Percentiles rank a stretch among this genome's conserved stretches.
These are phyloP conservation scores for Pantherophis guttatus DNA, from an alignment of 2,113 vertebrate genomes.

Conservation along the genomic window DNA sequence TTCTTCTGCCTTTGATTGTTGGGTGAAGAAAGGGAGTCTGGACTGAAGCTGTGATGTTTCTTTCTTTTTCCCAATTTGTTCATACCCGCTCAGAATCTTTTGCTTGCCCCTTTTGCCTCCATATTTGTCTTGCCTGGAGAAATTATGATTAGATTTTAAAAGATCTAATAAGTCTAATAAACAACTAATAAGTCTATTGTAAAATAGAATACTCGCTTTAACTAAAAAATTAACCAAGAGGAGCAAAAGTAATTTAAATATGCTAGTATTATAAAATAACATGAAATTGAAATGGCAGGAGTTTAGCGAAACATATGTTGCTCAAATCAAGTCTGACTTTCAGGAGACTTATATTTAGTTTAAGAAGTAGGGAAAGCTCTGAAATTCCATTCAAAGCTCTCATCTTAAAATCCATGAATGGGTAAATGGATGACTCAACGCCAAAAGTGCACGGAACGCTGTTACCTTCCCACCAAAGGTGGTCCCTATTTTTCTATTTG, in stretches of 20 bases:
- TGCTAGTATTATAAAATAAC: not conserved
- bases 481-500: too few relatives aligned
- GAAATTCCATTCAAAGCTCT: not conserved
- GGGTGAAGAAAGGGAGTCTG: not conserved
- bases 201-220: not conserved
- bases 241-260: not conserved
- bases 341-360: not conserved
- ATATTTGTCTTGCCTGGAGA: not conserved
- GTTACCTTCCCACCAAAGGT: too few relatives aligned
- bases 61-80: not conserved
- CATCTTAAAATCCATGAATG: not conserved
- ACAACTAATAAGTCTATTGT: not conserved
- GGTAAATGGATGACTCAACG: not conserved
- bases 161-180: not conserved
- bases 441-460: too few relatives aligned
- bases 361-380: not conserved
- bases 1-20: not conserved
- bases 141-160: not conserved
- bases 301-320: not conserved
- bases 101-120: not conserved
- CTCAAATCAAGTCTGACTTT: not conserved
- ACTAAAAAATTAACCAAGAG: not conserved
- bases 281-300: not conserved
- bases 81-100: not conserved
- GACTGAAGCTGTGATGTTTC: not conserved